Base-by-base conservation (phyloP, 1,140 invertebrate genomes). In the Hypothenemus hampei region DNA sequence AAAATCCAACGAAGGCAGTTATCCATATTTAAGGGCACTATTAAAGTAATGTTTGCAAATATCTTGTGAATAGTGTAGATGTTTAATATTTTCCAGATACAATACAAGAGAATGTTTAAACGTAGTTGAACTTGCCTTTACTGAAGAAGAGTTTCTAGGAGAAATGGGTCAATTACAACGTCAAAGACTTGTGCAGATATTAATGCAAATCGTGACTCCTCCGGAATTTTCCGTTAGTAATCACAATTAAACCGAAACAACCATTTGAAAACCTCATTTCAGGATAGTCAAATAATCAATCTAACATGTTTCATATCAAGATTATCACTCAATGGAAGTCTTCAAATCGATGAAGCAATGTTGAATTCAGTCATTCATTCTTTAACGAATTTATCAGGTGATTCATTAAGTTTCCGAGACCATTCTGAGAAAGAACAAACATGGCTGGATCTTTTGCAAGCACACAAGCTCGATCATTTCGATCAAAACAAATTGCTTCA, bases 91-190 rank as follows among this genome's bases (percentile, higher is more conserved):
- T 47, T 26, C 3, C 3, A 79, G 83, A 61, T 95, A 93, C 69
- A 90, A 97, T 67, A 88, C 89, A 0, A 77, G 86, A 44, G 92
- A 94, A 66, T 94, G 94, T 65, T 74, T 97, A 2, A 94, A 97
- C 72, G 92, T 93, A 3, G 77, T 94, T 19, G 81, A 88, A 11
- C 77, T 94, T 66, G 89, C 90, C 31, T 93, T 93, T 76, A 87
- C 90, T 66, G 89, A 93, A 66, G 76, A 77, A n/a, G 87, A 90
- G 69, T 88, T 88, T 63, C 77, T 76, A 24, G 79, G 82, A 15
- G 86, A 89, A 65, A 75, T 87, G 69, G 84, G 86, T 1, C 70
- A 81, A 21, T 78, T 83, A 13, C 84, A 89, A 63, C 77, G 87
- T 48, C 90, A 93, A 65, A 71, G 86, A 57, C 77, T 93, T 19